Conservation (phyloP, 2,797 vertebrate species). For the Cryptoblepharus egeriae region DNA sequence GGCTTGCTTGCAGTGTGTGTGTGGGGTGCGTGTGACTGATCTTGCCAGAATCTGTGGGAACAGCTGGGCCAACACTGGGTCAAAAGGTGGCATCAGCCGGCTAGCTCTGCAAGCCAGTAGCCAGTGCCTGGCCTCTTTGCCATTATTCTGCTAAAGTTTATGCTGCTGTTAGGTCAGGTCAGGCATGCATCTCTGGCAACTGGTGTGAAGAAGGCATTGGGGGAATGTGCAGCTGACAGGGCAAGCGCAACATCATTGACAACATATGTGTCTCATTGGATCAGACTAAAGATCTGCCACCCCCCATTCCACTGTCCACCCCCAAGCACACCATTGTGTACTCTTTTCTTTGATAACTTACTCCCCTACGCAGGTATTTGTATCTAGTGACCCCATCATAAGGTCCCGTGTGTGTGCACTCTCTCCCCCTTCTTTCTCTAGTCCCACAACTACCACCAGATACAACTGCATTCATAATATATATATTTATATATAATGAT, state of each 20-base stretch:
- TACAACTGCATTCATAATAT: too few species aligned
- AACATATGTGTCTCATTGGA: background rate
- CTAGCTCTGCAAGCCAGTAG: background rate
- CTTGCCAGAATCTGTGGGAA: background rate
- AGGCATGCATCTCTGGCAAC: background rate
- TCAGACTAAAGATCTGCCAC: background rate
- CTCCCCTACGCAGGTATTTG: too few species aligned
- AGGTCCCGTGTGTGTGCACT: too few species aligned
- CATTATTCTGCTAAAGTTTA: background rate
- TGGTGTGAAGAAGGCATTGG: background rate
- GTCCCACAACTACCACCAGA: too few species aligned
- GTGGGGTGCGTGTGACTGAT: background rate
- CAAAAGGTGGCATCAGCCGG: background rate
- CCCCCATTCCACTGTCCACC: too few species aligned
- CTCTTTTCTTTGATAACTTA: too few species aligned
- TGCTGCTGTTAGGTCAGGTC: background rate
- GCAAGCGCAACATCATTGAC: background rate
- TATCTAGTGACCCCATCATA: too few species aligned
- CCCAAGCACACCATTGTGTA: too few species aligned
- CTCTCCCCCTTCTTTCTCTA: too few species aligned
- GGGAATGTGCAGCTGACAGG: background rate
- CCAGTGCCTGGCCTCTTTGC: background rate
- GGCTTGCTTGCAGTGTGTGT: conserved; percentile 13
- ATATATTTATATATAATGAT: too few species aligned
- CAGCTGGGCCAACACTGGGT: background rate